Evolutionary conservation across 2,888 invertebrate species (phyloP), one percentile per base, ranked within the genome.

Genomic region (Caenorhabditis panamensis): DNA sequence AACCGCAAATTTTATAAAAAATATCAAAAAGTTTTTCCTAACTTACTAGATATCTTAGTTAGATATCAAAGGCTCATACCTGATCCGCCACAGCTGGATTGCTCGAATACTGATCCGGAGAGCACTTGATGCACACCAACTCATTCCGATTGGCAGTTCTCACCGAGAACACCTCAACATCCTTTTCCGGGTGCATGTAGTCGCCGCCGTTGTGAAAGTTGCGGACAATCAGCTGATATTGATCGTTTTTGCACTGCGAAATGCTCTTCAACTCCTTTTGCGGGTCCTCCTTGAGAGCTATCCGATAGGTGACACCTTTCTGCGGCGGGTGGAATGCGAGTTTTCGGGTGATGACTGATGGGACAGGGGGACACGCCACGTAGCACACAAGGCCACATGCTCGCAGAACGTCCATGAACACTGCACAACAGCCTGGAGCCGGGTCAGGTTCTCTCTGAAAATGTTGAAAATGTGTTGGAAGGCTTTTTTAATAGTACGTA

Each of bases 321-420:
- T 66, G 53, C 8, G 88, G 88, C 16, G 89, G 88, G 67, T 88
- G 87, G 72, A 88, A 89, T 28, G 89, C 88, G n/a, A 88, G 28
- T 59, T 89, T 89, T 11, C 86, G 69, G 13, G 85, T 81, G 67
- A 89, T 81, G n/a, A 71, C 44, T 13, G 81, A 82, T 8, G 89
- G 89, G 24, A 88, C 73, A 24, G 89, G 89, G 8, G 88, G 89
- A 62, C 89, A 89, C 20, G 79, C 58, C 24, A 87, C 71, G 73
- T 84, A 84, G 77, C 88, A 88, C n/a, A 79, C 58, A 24, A 82
- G 58, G 13, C 86, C 84, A 37, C 84, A 84, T 22, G 75, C 79
- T 62, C 80, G 61, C 6, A 81, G 41, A 26, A 79, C 11, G 6
- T 49, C 63, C 20, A 78, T 1, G 61, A 83, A 80, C 13, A 62